Base-by-base conservation (phyloP, 1,140 invertebrate genomes). In the Trichogramma pretiosum region DNA sequence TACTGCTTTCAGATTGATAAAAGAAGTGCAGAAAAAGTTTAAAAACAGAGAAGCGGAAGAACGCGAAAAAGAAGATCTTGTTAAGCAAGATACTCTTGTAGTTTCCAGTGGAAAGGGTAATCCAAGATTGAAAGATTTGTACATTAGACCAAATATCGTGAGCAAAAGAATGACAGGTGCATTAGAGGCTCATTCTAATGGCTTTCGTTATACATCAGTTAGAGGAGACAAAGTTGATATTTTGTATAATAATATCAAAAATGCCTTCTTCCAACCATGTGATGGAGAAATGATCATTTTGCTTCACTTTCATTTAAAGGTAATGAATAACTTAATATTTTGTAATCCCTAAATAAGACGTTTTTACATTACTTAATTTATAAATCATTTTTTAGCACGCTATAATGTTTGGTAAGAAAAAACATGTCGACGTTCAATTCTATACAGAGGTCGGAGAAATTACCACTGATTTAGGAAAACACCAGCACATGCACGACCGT, bases 401-500 rank as follows among this genome's bases (percentile, higher is more conserved):
- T 22, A 98, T 99, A 52, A 88, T 98, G 87, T 98, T 97, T 79
- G 94, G 94, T 50, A 99, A 99, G 72, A 98, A 98, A 74, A 99
- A 99, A 64, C 95, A 99, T 62, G 80, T 92, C 5, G 96, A 99
- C 73, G 94, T 99, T 3, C 95, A 99, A 65, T 99, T 99, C 74
- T 99, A 98, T 67, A 99, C 96, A 0, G 97, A 99, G 75, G 97
- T 99, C 41, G 97, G 97, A 60, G 97, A 99, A 75, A 97, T 99
- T 33, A 98, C 94, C 0, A 99, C 97, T 2, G 97, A 99, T 81
- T 74, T 99, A 47, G 96, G 95, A 32, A 99, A 99, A 72, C 94
- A 98, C 73, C 94, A 98, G 64, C 93, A 98, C 65, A 98, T 98
- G 94, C 94, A 99, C 62, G 97, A 99, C 70, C 77, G 95, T 35